A percentile compares a stretch with the other conserved stretches of the same genome.
phyloP scores from a whole-genome alignment of 1,140 invertebrate species.

The Pissodes strobi region DNA sequence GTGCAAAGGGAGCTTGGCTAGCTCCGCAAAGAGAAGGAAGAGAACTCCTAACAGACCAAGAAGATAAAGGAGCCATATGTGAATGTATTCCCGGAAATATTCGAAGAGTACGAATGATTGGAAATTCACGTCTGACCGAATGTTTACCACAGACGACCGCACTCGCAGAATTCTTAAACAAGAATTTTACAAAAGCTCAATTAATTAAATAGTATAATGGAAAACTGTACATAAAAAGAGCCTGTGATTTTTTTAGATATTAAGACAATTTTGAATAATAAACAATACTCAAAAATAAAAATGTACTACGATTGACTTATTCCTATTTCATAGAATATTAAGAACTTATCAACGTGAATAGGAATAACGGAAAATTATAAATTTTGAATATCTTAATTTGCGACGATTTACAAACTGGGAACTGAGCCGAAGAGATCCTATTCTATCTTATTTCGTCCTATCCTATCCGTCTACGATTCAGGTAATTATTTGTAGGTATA shows the following conservation, averaged over 20 bases:
- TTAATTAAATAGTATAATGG: constrained; percentile 6
- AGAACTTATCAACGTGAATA: no score
- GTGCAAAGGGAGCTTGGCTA: constrained; percentile 73
- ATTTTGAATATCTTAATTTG: no score
- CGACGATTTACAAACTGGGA: no score
- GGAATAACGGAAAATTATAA: no score
- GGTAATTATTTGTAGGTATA: no score
- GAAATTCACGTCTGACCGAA: constrained; percentile 35
- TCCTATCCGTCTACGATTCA: no score
- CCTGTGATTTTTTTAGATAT: constrained; percentile 23
- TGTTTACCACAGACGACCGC: constrained; percentile 60
- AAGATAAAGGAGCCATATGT: constrained; percentile 62
- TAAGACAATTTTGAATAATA: no score
- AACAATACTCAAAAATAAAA: no score
- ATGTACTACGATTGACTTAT: no score
- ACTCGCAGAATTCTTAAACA: constrained; percentile 62
- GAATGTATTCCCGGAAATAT: constrained; percentile 74
- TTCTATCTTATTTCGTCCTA: no score
- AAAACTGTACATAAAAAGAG: constrained; percentile 22
- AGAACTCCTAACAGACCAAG: constrained; percentile 45
- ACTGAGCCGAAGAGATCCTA: no score
- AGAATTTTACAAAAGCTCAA: constrained; percentile 43
- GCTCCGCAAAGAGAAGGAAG: constrained; percentile 58
- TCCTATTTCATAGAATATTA: no score
- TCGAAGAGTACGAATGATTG: constrained; percentile 46